A percentile compares a stretch with the other conserved stretches of the same genome.
Conservation (phyloP, 2,797 vertebrate species). For the Pterois miles region DNA sequence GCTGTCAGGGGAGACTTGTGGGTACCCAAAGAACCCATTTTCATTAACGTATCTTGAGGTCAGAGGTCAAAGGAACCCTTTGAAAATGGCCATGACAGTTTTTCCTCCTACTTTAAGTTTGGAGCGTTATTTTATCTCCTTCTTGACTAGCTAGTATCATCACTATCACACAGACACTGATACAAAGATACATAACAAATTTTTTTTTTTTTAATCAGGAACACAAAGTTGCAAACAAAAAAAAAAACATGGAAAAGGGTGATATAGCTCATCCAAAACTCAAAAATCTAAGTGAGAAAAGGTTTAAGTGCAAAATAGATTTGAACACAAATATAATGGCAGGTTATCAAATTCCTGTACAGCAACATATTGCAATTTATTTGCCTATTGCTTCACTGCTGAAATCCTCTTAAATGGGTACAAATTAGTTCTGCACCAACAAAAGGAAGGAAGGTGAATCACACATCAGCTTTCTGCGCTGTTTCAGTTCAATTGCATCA, state of each 20-base stretch:
- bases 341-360: constrained; percentile 50
- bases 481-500: constrained; percentile 32
- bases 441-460: constrained; percentile 38
- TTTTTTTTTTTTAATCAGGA: constrained; percentile 75
- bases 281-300: constrained; percentile 34
- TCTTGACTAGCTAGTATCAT: no score
- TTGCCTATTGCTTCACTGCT: constrained; percentile 55
- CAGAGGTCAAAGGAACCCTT: no score
- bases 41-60: no score
- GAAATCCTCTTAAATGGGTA: constrained; percentile 46
- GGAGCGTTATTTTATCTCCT: no score
- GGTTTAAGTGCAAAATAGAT: constrained; percentile 64
- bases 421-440: constrained; percentile 44
- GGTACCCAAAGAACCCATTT: no score
- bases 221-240: constrained; percentile 56
- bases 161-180: not conserved
- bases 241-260: constrained; percentile 51
- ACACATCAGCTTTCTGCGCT: constrained; percentile 29
- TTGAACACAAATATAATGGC: constrained; percentile 52
- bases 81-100: no score
- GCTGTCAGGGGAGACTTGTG: no score
- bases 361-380: constrained; percentile 52
- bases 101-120: no score
- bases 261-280: constrained; percentile 44
- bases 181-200: constrained; percentile 61